Percentiles rank a stretch among this genome's conserved stretches.
These are phyloP conservation scores for Lepeophtheirus salmonis DNA, from an alignment of 1,140 invertebrate species.

Conservation along the genomic window DNA sequence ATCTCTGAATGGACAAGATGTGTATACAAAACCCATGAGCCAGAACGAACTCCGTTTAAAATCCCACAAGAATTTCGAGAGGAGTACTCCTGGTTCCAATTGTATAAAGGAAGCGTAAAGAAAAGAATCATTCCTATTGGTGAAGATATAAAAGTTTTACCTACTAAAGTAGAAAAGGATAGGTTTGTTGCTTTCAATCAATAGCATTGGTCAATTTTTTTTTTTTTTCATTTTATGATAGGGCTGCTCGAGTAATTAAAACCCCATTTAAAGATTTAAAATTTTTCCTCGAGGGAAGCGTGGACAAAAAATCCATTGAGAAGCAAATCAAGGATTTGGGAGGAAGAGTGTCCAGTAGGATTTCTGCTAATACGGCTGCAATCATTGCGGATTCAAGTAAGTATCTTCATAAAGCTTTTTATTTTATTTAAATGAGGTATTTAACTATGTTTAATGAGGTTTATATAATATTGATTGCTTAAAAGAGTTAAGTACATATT, in stretches of 20 bases:
- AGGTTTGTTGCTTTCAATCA: neutral
- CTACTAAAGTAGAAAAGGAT: neutral
- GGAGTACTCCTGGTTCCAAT: neutral
- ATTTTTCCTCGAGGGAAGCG: conserved; percentile 50
- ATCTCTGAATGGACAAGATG: conserved; percentile 82
- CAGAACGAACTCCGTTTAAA: conserved; percentile 48
- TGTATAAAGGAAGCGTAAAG: conserved; percentile 3
- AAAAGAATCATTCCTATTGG: neutral
- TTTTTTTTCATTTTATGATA: too few species aligned
- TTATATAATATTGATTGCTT: too few species aligned
- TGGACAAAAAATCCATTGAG: conserved; percentile 39
- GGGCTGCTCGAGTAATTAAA: too few species aligned
- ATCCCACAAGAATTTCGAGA: conserved; percentile 35
- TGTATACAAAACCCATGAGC: conserved; percentile 44
- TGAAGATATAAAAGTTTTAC: neutral
- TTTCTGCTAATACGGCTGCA: conserved; percentile 44
- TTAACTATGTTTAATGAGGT: too few species aligned
- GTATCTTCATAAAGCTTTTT: too few species aligned
- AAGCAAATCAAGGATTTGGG: conserved; percentile 49
- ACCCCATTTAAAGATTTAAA: conserved; percentile 53
- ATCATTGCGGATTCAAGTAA: conserved; percentile 48
- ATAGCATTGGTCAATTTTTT: neutral
- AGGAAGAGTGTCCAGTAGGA: conserved; percentile 45
- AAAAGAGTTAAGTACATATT: too few species aligned
- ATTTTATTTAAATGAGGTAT: too few species aligned